phyloP scores from a whole-genome alignment of 2,113 vertebrate species.

The Mola mola region DNA sequence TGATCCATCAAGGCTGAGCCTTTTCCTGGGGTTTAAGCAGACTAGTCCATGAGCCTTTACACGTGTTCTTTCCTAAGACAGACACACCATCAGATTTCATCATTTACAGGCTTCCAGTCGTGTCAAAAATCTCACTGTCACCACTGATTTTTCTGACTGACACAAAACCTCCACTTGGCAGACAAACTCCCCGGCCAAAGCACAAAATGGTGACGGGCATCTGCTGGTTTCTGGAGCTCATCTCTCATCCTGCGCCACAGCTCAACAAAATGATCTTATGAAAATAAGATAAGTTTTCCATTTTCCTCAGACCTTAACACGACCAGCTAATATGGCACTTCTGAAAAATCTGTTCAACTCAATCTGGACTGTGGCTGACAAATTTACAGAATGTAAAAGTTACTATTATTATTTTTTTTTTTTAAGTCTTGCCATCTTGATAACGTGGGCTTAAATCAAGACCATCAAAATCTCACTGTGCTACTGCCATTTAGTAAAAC shows the following conservation, averaged over 20 bases:
- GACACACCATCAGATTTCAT: background rate
- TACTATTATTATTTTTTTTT: conserved; percentile 12
- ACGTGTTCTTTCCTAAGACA: conserved; percentile 1
- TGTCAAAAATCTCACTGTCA: background rate
- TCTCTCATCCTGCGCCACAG: background rate
- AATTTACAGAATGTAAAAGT: conserved; percentile 44
- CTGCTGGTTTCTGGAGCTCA: conserved; percentile 3
- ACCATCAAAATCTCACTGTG: conserved; percentile 47
- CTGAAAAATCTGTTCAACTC: conserved; percentile 16
- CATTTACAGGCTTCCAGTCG: too few relatives aligned
- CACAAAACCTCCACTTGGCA: background rate
- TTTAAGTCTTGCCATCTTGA: background rate
- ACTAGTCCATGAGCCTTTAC: background rate
- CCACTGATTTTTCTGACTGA: too few relatives aligned
- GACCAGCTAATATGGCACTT: conserved; percentile 71
- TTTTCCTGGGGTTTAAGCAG: background rate
- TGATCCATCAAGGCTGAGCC: background rate
- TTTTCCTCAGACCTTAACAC: too few relatives aligned
- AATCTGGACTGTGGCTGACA: conserved; percentile 6
- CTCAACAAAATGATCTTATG: background rate
- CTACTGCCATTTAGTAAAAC: conserved; percentile 38
- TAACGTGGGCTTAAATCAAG: conserved; percentile 15
- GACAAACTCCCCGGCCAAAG: background rate
- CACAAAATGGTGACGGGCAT: background rate
- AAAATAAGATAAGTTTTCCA: too few relatives aligned